Base-by-base conservation (phyloP, 1,140 invertebrate genomes). In the Zaprionus kolodkinae region DNA sequence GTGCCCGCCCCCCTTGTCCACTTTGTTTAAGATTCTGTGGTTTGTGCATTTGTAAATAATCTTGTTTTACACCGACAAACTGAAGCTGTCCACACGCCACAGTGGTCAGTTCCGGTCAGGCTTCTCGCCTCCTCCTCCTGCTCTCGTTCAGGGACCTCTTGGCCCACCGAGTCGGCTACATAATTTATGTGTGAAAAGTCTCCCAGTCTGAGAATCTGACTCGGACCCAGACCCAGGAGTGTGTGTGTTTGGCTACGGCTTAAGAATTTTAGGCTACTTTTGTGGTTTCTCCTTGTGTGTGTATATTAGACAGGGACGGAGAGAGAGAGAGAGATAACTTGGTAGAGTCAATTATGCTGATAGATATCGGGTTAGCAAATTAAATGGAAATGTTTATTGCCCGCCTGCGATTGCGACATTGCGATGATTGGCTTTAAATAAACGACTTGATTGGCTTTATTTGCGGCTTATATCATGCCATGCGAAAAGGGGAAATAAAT, bases 1-100 rank as follows among this genome's bases (percentile, higher is more conserved):
- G n/a, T 13, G 2, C 3, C 11, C 10, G 9, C 35, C 4, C 38
- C 15, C 30, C 59, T 21, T 54, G 45, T 71, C 64, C 68, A 77
- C 78, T 76, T 79, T 84, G 83, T 86, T 86, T 86, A 86, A 86
- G 83, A 86, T 86, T 86, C 80, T 86, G 83, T 86, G 83, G 83
- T 70, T 86, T 86, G 79, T 76, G 69, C 83, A 86, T 86, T 86
- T 86, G 83, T 86, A 86, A 86, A 86, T 86, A 86, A 86, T 86
- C 83, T 86, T 86, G 83, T 88, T 86, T 79, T 79, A 79, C 84
- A 83, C 67, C 66, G 48, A 63, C 56, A 61, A 9, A 62, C 48
- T 56, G 30, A 11, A 30, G 33, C 66, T 63, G 66, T 62, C 66
- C 56, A 48, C 13, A 43, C 57, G 35, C 11, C 40, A n/a, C 43